These are phyloP conservation scores for Hassar affinis DNA, from an alignment of 2,113 vertebrate species.

Conservation along the genomic window DNA sequence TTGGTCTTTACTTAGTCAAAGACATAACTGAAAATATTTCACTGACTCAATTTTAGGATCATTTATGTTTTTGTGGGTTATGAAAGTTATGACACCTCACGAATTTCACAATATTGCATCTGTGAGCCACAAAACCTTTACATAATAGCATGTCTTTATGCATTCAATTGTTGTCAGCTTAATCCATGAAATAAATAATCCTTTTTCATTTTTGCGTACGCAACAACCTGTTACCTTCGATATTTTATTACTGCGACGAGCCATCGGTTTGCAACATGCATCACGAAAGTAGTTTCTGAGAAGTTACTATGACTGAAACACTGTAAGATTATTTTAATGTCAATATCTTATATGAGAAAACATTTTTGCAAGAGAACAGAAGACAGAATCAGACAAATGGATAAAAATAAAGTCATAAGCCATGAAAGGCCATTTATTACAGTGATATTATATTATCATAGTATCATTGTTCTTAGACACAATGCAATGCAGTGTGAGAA, in stretches of 20 bases:
- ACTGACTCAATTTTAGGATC: background rate
- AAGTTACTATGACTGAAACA: background rate
- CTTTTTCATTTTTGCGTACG: background rate
- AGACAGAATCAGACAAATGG: background rate
- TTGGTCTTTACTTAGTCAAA: background rate
- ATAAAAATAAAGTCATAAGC: background rate
- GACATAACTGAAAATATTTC: background rate
- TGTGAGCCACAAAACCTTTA: background rate
- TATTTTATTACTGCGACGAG: background rate
- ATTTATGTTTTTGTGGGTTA: background rate
- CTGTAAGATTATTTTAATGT: background rate
- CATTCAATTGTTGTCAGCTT: background rate
- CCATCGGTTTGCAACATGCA: too few species aligned
- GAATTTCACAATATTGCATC: background rate
- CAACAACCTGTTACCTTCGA: background rate
- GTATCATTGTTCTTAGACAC: background rate
- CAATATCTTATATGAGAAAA: background rate
- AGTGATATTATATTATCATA: background rate
- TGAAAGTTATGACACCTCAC: background rate
- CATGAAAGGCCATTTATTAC: background rate
- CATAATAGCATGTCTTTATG: background rate
- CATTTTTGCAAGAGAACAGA: background rate
- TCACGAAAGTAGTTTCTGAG: background rate
- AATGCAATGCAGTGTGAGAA: background rate
- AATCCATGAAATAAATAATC: background rate